Percentiles rank a stretch among this genome's conserved stretches.
Evolutionary conservation across 2,113 vertebrate genomes (phyloP).

Genomic region (Ammodytes dubius): DNA sequence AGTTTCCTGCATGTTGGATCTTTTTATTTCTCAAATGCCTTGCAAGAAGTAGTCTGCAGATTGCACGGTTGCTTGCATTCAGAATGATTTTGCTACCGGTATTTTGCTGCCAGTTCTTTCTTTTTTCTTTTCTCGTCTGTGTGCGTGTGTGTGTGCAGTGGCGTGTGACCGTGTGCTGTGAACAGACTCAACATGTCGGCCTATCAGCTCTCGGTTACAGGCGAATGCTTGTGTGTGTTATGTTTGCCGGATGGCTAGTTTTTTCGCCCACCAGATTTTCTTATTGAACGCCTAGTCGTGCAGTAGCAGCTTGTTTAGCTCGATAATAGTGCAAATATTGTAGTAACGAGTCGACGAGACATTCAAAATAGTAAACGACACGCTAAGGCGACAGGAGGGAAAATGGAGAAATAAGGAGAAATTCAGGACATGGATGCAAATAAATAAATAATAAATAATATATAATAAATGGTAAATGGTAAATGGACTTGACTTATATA

Average conservation of each 20-base stretch:
- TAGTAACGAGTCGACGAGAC: rapidly evolving
- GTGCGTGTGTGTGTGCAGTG: background rate
- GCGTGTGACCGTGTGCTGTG: background rate
- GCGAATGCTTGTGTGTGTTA: background rate
- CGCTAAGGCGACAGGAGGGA: too few species aligned
- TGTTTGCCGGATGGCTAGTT: slow-evolving; percentile 3
- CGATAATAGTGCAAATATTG: background rate
- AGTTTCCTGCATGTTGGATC: background rate
- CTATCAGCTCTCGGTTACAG: background rate
- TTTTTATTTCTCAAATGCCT: background rate
- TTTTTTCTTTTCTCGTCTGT: too few species aligned
- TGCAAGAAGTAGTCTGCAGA: slow-evolving; percentile 8
- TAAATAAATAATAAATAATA: background rate
- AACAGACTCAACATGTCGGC: slow-evolving; percentile 12
- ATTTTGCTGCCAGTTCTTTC: background rate
- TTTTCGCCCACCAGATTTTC: too few species aligned
- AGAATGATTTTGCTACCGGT: background rate
- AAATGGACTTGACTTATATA: too few species aligned
- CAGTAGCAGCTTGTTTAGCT: background rate
- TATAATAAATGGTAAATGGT: too few species aligned
- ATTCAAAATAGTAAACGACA: background rate
- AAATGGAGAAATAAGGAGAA: background rate
- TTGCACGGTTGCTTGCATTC: background rate
- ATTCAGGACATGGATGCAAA: background rate
- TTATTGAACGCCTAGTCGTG: background rate